phyloP scores from a whole-genome alignment of 2,113 vertebrate genomes.

The Microtus montanus region DNA sequence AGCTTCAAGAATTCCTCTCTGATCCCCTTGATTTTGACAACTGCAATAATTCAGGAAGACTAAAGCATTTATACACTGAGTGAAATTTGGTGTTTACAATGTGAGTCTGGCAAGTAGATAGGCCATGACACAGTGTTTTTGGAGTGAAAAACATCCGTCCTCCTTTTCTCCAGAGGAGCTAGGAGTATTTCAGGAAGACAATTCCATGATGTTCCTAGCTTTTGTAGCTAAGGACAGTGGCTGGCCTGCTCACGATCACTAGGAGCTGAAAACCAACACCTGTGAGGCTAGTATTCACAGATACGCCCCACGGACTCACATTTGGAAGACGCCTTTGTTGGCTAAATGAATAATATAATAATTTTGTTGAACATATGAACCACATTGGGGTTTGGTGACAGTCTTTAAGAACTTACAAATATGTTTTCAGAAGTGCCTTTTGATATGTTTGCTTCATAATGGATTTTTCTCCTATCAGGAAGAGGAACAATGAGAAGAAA shows the following conservation, averaged over 20 bases:
- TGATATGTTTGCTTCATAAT: constrained; percentile 7
- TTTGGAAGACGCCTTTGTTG: neutral
- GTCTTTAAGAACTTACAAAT: neutral
- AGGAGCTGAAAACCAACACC: neutral
- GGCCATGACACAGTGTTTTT: neutral
- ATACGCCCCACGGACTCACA: neutral
- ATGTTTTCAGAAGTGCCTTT: neutral
- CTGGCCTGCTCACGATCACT: neutral
- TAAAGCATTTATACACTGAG: neutral
- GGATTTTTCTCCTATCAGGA: neutral
- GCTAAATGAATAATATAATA: neutral
- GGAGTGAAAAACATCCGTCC: neutral
- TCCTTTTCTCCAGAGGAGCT: neutral
- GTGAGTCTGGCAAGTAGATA: constrained; percentile 51
- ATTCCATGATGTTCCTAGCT: neutral
- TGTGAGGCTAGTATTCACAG: neutral
- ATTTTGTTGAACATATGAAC: neutral
- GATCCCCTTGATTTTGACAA: constrained; percentile 2
- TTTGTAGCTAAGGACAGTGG: neutral
- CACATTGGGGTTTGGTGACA: neutral
- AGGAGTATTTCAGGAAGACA: constrained; percentile 41
- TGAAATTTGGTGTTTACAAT: neutral
- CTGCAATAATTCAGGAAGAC: constrained; percentile 23
- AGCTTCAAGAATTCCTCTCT: neutral
- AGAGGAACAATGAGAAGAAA: neutral